Conservation (phyloP, 30 jellyfish, hydroid and myxozoan genomes). For the Hydractinia echinata region DNA sequence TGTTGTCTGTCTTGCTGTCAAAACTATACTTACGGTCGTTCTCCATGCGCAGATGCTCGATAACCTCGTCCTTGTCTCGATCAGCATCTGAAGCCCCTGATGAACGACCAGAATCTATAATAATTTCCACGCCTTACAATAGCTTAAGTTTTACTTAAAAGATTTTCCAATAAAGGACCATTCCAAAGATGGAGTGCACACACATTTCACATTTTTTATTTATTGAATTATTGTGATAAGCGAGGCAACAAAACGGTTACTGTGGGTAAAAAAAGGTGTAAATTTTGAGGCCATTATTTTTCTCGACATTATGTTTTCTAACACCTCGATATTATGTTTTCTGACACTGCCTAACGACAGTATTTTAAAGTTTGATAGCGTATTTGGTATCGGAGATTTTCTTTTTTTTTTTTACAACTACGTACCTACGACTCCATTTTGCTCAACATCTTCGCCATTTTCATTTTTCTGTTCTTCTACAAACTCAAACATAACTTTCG, state of each 20-base stretch:
- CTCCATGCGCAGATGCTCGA: conserved; percentile 5
- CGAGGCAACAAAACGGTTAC: no score
- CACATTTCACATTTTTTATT: no score
- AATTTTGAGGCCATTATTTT: no score
- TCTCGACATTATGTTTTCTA: no score
- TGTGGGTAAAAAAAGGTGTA: no score
- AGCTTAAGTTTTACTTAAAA: neutral
- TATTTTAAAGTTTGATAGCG: no score
- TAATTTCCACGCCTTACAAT: neutral
- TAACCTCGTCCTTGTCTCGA: conserved; percentile 15
- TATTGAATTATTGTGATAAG: no score
- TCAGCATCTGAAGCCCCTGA: conserved; percentile 26
- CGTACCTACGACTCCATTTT: conserved; percentile 14
- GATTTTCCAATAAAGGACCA: neutral
- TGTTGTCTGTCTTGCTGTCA: no score
- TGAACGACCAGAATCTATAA: conserved; percentile 36
- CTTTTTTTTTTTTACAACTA: neutral
- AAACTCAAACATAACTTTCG: conserved; percentile 58
- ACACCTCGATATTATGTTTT: no score
- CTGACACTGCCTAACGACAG: no score
- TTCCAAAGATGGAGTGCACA: neutral
- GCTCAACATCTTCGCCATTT: neutral
- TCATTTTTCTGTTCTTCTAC: conserved; percentile 21
- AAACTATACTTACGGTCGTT: conserved; percentile 5
- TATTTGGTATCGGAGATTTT: neutral